These are phyloP conservation scores for Cyrtorhinus lividipennis DNA, from an alignment of 1,140 invertebrate genomes.

Conservation along the genomic window DNA sequence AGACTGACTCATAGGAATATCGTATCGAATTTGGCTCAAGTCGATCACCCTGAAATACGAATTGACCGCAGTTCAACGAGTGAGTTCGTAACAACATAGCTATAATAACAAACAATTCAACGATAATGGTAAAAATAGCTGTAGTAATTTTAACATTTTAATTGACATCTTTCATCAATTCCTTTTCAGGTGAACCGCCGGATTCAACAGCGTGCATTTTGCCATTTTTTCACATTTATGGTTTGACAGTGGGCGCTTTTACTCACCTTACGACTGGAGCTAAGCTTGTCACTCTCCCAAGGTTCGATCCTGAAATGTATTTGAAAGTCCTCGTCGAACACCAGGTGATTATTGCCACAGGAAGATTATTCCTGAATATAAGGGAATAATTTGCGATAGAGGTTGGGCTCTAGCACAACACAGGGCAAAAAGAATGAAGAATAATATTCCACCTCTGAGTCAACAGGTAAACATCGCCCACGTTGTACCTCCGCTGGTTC, in stretches of 20 bases:
- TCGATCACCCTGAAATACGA: conserved; percentile 8
- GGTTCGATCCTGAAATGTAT: conserved; percentile 52
- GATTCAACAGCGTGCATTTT: conserved; percentile 45
- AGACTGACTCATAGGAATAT: conserved; percentile 59
- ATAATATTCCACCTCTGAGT: background rate
- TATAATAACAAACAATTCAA: too few relatives aligned
- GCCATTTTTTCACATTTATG: conserved; percentile 79
- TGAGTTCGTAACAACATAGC: too few relatives aligned
- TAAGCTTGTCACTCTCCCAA: conserved; percentile 54
- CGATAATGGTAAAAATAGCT: too few relatives aligned
- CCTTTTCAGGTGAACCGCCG: conserved; percentile 36
- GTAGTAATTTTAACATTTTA: too few relatives aligned
- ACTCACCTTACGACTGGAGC: conserved; percentile 42
- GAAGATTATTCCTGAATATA: too few relatives aligned
- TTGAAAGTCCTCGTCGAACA: conserved; percentile 40
- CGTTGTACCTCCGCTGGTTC: conserved; percentile 46
- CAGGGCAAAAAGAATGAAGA: too few relatives aligned
- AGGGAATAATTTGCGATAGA: too few relatives aligned
- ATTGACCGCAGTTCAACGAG: conserved; percentile 30
- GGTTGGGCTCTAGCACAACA: too few relatives aligned
- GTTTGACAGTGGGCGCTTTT: conserved; percentile 37
- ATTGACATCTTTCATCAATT: too few relatives aligned
- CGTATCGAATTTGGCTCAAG: conserved; percentile 29
- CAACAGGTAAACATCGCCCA: conserved; percentile 39
- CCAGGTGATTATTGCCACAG: too few relatives aligned